Base-by-base conservation (phyloP, 2,888 invertebrate genomes). In the Eupithecia subumbrata region DNA sequence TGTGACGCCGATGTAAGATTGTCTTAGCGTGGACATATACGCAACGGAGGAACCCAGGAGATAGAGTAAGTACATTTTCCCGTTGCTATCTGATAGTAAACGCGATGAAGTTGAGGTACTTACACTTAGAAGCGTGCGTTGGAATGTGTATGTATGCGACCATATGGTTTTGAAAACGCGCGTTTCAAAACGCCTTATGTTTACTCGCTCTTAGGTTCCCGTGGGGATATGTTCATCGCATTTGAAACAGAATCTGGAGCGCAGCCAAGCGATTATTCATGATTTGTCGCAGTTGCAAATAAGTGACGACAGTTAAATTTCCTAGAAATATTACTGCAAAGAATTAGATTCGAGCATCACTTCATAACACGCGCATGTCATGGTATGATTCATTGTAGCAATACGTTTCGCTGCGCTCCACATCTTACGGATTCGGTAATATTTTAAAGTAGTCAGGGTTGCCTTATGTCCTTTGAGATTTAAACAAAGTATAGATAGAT, bases 401-500 rank as follows among this genome's bases (percentile, higher is more conserved):
- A 63, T 22, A 18, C 37, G 63, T 45, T 73, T 75, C 52, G 48
- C 73, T 77, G 64, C 75, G 71, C 77, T 75, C 73, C 75, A 71
- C 25, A 30, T 71, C 74, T 73, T 70, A 67, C 45, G 5, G 48
- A 71, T 60, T 52, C 71, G 75, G 75, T 48, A 40, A 64, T 66
- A 71, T 80, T 78, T 80, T 81, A 82, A 72, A 76, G 78, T 84
- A 82, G 80, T 82, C 87, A 84, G 80, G 79, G 80, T 84, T 86
- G 86, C 86, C 86, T 86, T 87, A 86, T 72, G 81, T 85, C 84
- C 78, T 83, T 80, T 81, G 76, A 81, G 73, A 81, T 77, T 79
- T 83, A 78, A 76, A 76, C 60, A 76, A 76, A 68, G 71, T 74
- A 74, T 74, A 71, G 43, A 74, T 73, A 76, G 73, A 63, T 72